Base-by-base conservation (phyloP, 1,140 invertebrate species). In the Lysiphlebus fabarum region DNA sequence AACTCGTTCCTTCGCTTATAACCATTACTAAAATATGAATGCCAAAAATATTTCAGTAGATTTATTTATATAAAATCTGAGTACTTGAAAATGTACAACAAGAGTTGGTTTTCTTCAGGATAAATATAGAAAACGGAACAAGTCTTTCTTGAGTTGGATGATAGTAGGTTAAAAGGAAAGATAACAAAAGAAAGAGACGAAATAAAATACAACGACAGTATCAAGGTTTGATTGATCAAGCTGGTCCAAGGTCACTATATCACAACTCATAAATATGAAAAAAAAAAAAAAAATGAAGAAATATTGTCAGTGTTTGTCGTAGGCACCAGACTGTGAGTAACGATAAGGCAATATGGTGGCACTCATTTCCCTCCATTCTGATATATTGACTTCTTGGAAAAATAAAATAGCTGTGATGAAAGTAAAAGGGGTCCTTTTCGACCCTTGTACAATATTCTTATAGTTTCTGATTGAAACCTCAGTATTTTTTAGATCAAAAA, bases 401-500 rank as follows among this genome's bases (percentile, higher is more conserved):
- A 26, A 26, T 26, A 26, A 26, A 26, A 26, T 26, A 26, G 17
- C 4, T 26, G 17, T 26, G 17, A 26, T 26, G 1, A 26, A 26
- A 26, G 17, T 2, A 4, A 26, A 26, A 26, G 17, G 17, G 17
- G 17, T 26, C 17, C 42, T 41, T 41, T 56, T 47, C 33, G 14
- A 37, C 40, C 53, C 53, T 17, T 6, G 8, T 54, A n/a, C 53
- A 33, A 54, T 12, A 41, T 36, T 60, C 47, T 69, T 70, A 71
- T 70, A 56, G 66, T 37, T 60, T 55, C 65, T 73, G 70, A 73
- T 72, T 70, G 67, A 73, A 73, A 73, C 70, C 65, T 70, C 51
- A 53, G 63, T 67, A 63, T 68, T 71, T 73, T 66, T 69, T 70
- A 44, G 50, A 56, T 43, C 54, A 26, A 7, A 42, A 43, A 41